Evolutionary conservation across 2,888 invertebrate species (phyloP).

Genomic region (Electrophaes corylata): DNA sequence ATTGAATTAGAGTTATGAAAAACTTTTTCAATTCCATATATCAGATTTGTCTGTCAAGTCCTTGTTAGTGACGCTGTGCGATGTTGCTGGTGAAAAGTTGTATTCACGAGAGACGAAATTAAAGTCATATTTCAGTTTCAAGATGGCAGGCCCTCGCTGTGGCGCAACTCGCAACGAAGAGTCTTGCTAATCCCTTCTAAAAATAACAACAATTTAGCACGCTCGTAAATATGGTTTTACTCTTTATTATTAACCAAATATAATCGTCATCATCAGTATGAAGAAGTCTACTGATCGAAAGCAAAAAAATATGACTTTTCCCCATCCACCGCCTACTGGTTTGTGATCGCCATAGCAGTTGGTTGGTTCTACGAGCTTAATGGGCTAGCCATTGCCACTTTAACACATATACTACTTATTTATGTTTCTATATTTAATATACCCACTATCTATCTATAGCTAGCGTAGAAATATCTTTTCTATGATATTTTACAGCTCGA

Average conservation of each 20-base stretch:
- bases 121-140: conserved; percentile 52
- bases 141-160: conserved; percentile 34
- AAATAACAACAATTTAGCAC: conserved; percentile 6
- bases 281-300: no score
- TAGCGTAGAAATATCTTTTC: not conserved
- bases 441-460: no score
- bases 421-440: no score
- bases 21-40: conserved; percentile 47
- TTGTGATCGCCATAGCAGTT: no score
- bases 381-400: no score
- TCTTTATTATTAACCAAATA: no score
- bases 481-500: not conserved
- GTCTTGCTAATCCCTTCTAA: conserved; percentile 19
- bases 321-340: no score
- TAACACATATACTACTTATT: no score
- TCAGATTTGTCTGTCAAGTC: conserved; percentile 46
- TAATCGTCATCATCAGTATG: no score
- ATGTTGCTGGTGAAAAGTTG: conserved; percentile 37
- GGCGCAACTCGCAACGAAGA: conserved; percentile 9
- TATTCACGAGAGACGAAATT: conserved; percentile 53
- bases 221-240: not conserved
- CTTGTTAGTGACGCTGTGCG: conserved; percentile 40
- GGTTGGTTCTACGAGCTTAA: no score
- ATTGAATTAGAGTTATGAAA: conserved; percentile 13
- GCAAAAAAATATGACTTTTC: no score